phyloP scores from a whole-genome alignment of 2,797 vertebrate species.

The Coracias cyanogaster region DNA sequence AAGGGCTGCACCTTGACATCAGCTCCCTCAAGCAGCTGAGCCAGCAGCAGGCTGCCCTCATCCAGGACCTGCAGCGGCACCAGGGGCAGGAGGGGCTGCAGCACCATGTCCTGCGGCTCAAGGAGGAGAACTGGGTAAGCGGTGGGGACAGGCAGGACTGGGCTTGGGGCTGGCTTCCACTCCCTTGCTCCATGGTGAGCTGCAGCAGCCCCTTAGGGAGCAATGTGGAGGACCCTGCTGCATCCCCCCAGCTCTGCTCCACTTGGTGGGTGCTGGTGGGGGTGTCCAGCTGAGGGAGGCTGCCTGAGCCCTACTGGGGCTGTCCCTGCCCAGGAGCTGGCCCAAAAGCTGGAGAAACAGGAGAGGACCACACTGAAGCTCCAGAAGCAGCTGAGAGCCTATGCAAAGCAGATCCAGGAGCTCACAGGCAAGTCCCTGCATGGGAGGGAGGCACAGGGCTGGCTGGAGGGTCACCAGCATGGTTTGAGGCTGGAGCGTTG shows the following conservation, averaged over 20 bases:
- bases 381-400: constrained; percentile 79
- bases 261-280: rapidly evolving
- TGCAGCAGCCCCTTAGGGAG: background rate
- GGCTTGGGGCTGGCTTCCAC: background rate
- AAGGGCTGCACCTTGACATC: background rate
- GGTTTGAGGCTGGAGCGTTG: background rate
- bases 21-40: background rate
- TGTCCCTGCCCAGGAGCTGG: constrained; percentile 69
- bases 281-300: background rate
- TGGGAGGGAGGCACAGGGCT: background rate
- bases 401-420: constrained; percentile 72
- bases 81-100: background rate
- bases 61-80: background rate
- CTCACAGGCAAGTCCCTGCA: constrained; percentile 47
- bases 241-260: background rate
- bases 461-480: background rate
- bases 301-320: background rate
- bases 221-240: background rate
- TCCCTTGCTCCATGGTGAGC: too few relatives aligned
- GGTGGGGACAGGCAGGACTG: rapidly evolving
- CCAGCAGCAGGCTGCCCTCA: constrained; percentile 13
- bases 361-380: constrained; percentile 78
- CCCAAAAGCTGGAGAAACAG: constrained; percentile 78
- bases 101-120: background rate
- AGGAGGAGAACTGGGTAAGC: constrained; percentile 7